phyloP scores from a whole-genome alignment of 2,888 invertebrate genomes.

The Cephus rjabovi region DNA sequence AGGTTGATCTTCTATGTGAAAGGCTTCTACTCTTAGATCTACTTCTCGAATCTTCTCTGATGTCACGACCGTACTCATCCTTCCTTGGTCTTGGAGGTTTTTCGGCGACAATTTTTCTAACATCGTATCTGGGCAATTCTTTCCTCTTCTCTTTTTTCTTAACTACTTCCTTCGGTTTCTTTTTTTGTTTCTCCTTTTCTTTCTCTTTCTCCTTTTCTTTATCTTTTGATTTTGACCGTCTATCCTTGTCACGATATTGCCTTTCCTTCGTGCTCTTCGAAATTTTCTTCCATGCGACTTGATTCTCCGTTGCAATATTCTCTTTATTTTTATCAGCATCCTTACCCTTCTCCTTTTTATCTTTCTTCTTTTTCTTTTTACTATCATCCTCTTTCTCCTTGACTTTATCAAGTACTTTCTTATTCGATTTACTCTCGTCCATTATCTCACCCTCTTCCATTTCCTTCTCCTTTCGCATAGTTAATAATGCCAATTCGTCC shows the following conservation, averaged over 20 bases:
- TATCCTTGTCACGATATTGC: constrained; percentile 78
- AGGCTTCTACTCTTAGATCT: constrained; percentile 45
- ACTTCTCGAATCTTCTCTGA: constrained; percentile 55
- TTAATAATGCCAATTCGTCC: constrained; percentile 60
- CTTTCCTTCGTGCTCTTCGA: constrained; percentile 82
- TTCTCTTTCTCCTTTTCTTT: constrained; percentile 61
- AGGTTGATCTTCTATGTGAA: constrained; percentile 55
- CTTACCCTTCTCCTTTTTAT: constrained; percentile 67
- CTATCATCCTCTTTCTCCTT: constrained; percentile 56
- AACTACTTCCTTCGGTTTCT: constrained; percentile 51
- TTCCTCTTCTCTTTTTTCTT: constrained; percentile 75
- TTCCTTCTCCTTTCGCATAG: constrained; percentile 64
- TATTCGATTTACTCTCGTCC: constrained; percentile 46
- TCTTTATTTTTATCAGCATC: constrained; percentile 68
- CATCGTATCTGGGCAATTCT: constrained; percentile 86
- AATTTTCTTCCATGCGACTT: constrained; percentile 81
- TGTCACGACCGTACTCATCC: constrained; percentile 84
- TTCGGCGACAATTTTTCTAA: constrained; percentile 80
- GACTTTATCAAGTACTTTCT: constrained; percentile 51
- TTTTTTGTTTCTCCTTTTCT: constrained; percentile 62
- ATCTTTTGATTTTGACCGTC: constrained; percentile 50
- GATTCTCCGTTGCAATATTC: constrained; percentile 66
- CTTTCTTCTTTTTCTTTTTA: constrained; percentile 70
- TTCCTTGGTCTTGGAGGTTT: constrained; percentile 73
- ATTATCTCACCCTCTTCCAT: constrained; percentile 64